phyloP scores from a whole-genome alignment of 2,888 invertebrate genomes.

The Drosophila yooni region DNA sequence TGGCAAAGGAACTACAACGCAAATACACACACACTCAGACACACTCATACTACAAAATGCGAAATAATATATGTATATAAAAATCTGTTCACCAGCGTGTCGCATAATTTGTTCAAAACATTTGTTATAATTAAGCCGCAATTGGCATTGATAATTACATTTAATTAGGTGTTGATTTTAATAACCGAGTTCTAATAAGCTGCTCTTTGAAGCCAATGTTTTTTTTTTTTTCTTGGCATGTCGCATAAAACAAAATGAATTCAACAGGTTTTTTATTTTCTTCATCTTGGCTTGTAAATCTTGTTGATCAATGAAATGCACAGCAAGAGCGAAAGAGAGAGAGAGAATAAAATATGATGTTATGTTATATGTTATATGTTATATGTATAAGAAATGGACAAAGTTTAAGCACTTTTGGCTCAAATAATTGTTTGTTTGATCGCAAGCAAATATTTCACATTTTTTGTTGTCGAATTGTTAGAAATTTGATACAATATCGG shows the following conservation, averaged over 20 bases:
- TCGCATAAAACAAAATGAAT: neutral
- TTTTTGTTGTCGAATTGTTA: neutral
- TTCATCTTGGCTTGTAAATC: neutral
- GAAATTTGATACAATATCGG: neutral
- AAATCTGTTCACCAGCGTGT: slow-evolving; percentile 22
- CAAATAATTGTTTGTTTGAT: neutral
- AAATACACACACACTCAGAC: neutral
- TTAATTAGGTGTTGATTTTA: slow-evolving; percentile 9
- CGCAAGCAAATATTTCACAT: neutral
- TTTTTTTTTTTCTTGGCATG: neutral
- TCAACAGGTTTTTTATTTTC: neutral
- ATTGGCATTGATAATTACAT: slow-evolving; percentile 15
- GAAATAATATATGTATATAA: neutral
- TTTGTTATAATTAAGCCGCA: slow-evolving; percentile 19
- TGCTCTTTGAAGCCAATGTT: neutral
- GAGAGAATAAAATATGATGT: neutral
- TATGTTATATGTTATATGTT: neutral
- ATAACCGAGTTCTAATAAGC: slow-evolving; percentile 1
- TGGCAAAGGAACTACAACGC: neutral
- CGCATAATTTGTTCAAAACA: slow-evolving; percentile 20
- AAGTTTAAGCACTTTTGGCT: neutral
- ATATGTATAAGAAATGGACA: neutral
- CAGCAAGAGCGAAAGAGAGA: neutral
- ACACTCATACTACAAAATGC: neutral
- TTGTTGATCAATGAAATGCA: neutral